Evolutionary conservation across 2,888 invertebrate genomes (phyloP).

Genomic region (Zeuzera pyrina): DNA sequence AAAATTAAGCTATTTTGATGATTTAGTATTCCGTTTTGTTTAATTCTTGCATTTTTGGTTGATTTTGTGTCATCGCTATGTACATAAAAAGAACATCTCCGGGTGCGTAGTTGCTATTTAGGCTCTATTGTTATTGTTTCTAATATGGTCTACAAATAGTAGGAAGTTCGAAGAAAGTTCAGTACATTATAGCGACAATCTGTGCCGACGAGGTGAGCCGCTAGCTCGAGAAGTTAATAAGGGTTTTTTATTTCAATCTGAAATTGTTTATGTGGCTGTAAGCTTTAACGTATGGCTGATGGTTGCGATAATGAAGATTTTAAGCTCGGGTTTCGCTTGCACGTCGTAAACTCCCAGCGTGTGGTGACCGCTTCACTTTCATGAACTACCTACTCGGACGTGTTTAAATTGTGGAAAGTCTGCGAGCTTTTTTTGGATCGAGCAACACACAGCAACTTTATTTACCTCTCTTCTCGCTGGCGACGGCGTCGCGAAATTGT

Average conservation of each 20-base stretch:
- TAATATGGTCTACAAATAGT: too few relatives aligned
- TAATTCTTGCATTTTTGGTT: too few relatives aligned
- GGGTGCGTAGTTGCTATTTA: too few relatives aligned
- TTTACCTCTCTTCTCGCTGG: constrained; percentile 21
- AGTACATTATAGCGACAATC: too few relatives aligned
- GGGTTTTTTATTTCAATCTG: constrained; percentile 28
- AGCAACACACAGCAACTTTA: constrained; percentile 28
- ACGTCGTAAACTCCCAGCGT: constrained; percentile 40
- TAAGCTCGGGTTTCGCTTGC: constrained; percentile 44
- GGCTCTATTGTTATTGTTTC: too few relatives aligned
- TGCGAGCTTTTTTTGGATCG: constrained; percentile 21
- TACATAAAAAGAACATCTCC: too few relatives aligned
- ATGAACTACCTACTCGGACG: background rate
- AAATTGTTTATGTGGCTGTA: constrained; percentile 34
- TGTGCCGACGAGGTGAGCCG: too few relatives aligned
- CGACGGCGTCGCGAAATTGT: too few relatives aligned
- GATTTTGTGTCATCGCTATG: too few relatives aligned
- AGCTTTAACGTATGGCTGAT: constrained; percentile 36
- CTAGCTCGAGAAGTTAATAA: constrained; percentile 21
- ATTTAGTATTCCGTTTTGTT: too few relatives aligned
- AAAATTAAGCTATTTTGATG: too few relatives aligned
- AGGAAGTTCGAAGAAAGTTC: too few relatives aligned
- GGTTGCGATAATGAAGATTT: constrained; percentile 49
- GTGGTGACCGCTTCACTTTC: constrained; percentile 18
- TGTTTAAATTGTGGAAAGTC: constrained; percentile 7